phyloP scores from a whole-genome alignment of 2,888 invertebrate species.

The Cheilosia grossa region DNA sequence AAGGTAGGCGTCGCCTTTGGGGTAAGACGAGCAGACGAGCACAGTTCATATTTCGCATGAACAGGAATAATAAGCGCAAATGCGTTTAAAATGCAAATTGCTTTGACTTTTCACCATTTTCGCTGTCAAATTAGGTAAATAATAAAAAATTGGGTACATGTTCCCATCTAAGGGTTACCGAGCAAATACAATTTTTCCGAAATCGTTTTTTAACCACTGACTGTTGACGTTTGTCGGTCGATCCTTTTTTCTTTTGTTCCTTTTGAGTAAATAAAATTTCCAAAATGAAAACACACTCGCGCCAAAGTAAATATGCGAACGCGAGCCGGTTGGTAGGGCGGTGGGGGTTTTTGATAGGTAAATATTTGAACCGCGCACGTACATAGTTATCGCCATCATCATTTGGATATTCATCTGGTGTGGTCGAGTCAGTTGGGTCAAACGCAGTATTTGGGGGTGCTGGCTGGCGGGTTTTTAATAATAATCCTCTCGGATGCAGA shows the following conservation, averaged over 20 bases:
- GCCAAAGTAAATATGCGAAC: conserved; percentile 56
- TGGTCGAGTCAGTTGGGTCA: conserved; percentile 13
- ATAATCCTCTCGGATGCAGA: conserved; percentile 57
- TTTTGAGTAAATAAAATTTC: conserved; percentile 71
- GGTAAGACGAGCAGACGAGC: too few species aligned
- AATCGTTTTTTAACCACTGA: conserved; percentile 34
- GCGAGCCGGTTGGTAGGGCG: neutral
- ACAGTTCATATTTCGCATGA: conserved; percentile 47
- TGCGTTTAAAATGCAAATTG: conserved; percentile 75
- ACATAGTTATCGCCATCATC: conserved; percentile 51
- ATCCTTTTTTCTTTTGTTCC: neutral
- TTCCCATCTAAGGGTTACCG: conserved; percentile 38
- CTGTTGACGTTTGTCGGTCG: conserved; percentile 13
- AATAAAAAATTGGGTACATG: conserved; percentile 67
- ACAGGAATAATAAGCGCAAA: conserved; percentile 65
- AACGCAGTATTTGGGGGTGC: conserved; percentile 3
- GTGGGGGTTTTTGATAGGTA: conserved; percentile 3
- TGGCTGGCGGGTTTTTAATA: conserved; percentile 39
- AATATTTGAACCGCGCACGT: conserved; percentile 66
- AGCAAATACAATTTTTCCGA: conserved; percentile 48
- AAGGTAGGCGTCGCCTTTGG: conserved; percentile 37
- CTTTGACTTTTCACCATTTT: conserved; percentile 73
- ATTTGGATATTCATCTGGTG: conserved; percentile 56
- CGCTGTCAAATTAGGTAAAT: conserved; percentile 74
- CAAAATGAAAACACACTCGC: conserved; percentile 65